These are phyloP conservation scores for Centrocercus urophasianus DNA, from an alignment of 2,113 vertebrate genomes.

Conservation along the genomic window DNA sequence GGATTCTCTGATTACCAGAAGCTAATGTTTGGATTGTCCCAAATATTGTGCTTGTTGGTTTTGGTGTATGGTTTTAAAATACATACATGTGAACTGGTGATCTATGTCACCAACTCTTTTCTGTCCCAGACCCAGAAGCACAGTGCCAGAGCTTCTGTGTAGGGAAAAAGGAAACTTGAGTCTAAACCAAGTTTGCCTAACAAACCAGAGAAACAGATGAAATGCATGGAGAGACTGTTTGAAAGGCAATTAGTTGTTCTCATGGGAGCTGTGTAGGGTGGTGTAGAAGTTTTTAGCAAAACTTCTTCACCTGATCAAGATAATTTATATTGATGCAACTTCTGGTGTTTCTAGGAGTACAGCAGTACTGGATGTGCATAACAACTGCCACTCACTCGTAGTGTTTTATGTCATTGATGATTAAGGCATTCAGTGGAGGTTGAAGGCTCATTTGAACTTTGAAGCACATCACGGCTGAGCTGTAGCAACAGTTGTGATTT, in stretches of 20 bases:
- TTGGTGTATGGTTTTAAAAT: background rate
- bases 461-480: background rate
- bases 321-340: background rate
- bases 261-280: background rate
- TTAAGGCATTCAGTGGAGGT: background rate
- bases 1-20: background rate
- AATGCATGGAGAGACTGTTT: background rate
- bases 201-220: background rate
- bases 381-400: background rate
- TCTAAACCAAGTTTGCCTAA: background rate
- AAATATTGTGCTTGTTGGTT: background rate
- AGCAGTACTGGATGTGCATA: background rate
- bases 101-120: background rate
- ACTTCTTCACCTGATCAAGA: background rate
- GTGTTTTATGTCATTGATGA: background rate
- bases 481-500: background rate
- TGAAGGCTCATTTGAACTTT: background rate
- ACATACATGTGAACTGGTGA: fast-evolving
- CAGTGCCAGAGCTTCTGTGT: background rate
- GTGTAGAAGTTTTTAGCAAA: background rate
- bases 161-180: background rate
- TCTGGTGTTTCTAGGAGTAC: background rate
- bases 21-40: background rate
- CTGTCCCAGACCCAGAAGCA: background rate
- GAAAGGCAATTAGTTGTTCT: background rate